These are phyloP conservation scores for Drosophila mojavensis DNA, from an alignment of 1,140 invertebrate genomes.

Conservation along the genomic window DNA sequence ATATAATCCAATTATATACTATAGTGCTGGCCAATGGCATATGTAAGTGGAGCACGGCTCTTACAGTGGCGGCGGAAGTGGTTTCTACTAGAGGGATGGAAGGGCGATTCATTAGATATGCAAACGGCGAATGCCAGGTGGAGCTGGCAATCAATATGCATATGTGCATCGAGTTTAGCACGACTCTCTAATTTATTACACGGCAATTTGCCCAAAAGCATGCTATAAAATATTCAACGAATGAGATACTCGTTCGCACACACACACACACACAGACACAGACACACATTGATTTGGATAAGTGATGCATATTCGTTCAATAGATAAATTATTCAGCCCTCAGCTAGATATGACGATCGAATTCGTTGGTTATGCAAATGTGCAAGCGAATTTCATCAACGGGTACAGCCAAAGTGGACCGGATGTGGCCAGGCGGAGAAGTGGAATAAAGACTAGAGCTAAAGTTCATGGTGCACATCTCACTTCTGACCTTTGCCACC, in stretches of 20 bases:
- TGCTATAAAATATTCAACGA: slow-evolving; percentile 73
- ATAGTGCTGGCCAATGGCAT: slow-evolving; percentile 20
- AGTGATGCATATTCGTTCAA: slow-evolving; percentile 26
- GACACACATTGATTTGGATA: slow-evolving; percentile 13
- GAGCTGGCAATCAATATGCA: slow-evolving; percentile 49
- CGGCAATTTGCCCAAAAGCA: slow-evolving; percentile 73
- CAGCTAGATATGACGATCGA: slow-evolving; percentile 30
- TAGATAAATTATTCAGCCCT: slow-evolving; percentile 27
- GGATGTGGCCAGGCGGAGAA: background rate
- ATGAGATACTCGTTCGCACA: slow-evolving; percentile 1
- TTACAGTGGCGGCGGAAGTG: background rate
- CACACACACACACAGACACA: background rate
- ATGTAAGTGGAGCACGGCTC: slow-evolving; percentile 22
- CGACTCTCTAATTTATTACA: slow-evolving; percentile 65
- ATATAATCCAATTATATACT: slow-evolving; percentile 71
- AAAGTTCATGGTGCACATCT: slow-evolving; percentile 52
- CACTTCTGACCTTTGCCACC: slow-evolving; percentile 43
- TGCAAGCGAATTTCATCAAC: slow-evolving; percentile 21
- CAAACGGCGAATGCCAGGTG: slow-evolving; percentile 44
- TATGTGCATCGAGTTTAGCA: slow-evolving; percentile 29
- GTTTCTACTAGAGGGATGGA: background rate
- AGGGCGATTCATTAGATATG: slow-evolving; percentile 45
- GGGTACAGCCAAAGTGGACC: background rate
- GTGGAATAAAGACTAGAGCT: slow-evolving; percentile 1
- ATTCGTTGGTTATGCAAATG: slow-evolving; percentile 41